phyloP scores from a whole-genome alignment of 2,113 vertebrate species.

The Rhea pennata region DNA sequence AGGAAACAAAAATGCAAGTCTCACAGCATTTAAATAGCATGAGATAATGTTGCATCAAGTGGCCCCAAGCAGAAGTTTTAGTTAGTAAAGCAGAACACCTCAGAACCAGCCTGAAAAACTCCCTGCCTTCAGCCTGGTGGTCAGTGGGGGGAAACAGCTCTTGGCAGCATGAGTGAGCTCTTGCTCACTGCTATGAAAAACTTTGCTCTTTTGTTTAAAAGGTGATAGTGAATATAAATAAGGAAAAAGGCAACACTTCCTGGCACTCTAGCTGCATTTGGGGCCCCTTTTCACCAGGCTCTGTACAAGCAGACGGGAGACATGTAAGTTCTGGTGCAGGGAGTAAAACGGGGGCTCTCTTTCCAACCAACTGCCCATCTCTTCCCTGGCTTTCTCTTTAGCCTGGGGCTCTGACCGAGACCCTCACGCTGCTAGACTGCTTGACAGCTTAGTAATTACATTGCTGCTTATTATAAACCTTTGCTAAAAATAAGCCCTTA shows the following conservation, averaged over 20 bases:
- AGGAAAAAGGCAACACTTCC: not conserved
- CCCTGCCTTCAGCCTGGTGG: not conserved
- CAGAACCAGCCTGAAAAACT: not conserved
- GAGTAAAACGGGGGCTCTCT: accelerated
- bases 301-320: not conserved
- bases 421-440: not conserved
- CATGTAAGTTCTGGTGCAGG: accelerated
- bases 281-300: not conserved
- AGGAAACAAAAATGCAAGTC: not conserved
- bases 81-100: not conserved
- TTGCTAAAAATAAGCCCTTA: not conserved
- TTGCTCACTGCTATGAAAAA: not conserved
- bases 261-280: accelerated
- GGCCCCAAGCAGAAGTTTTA: not conserved
- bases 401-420: accelerated
- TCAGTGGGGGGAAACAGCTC: not conserved
- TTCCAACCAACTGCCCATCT: no score
- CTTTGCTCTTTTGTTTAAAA: not conserved
- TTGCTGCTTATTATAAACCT: not conserved
- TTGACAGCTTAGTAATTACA: not conserved
- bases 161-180: no score
- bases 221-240: not conserved
- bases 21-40: not conserved
- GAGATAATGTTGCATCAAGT: not conserved
- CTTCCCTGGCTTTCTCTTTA: not conserved